Evolutionary conservation across 1,140 invertebrate genomes (phyloP).

Genomic region (Helicoverpa armigera): DNA sequence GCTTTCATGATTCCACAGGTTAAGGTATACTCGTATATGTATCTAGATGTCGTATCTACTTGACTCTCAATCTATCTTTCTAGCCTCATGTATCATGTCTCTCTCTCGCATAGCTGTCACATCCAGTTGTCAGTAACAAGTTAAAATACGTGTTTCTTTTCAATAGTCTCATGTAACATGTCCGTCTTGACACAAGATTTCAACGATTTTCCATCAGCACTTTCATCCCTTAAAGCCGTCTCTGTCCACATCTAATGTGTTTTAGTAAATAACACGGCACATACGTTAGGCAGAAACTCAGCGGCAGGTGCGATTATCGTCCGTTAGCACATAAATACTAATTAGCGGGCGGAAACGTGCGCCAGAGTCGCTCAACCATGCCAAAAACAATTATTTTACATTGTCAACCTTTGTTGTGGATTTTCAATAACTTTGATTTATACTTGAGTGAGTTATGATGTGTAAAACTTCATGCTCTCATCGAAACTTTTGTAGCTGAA

Average conservation of each 20-base stretch:
- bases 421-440: conserved; percentile 27
- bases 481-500: not conserved
- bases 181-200: not conserved
- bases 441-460: not conserved
- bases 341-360: conserved; percentile 51
- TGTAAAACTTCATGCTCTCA: not conserved
- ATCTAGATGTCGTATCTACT: too few relatives aligned
- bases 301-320: conserved; percentile 46
- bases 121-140: too few relatives aligned
- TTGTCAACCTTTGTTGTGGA: conserved; percentile 21
- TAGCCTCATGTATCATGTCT: too few relatives aligned
- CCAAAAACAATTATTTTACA: conserved; percentile 53
- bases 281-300: conserved; percentile 5
- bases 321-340: conserved; percentile 44
- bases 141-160: too few relatives aligned
- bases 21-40: too few relatives aligned
- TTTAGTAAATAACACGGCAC: conserved; percentile 33
- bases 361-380: conserved; percentile 31
- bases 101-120: too few relatives aligned
- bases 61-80: too few relatives aligned
- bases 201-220: not conserved
- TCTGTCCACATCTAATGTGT: conserved; percentile 4
- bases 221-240: not conserved
- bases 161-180: not conserved
- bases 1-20: too few relatives aligned